Evolutionary conservation across 2,888 invertebrate species (phyloP).

Genomic region (Phaedon cochleariae): DNA sequence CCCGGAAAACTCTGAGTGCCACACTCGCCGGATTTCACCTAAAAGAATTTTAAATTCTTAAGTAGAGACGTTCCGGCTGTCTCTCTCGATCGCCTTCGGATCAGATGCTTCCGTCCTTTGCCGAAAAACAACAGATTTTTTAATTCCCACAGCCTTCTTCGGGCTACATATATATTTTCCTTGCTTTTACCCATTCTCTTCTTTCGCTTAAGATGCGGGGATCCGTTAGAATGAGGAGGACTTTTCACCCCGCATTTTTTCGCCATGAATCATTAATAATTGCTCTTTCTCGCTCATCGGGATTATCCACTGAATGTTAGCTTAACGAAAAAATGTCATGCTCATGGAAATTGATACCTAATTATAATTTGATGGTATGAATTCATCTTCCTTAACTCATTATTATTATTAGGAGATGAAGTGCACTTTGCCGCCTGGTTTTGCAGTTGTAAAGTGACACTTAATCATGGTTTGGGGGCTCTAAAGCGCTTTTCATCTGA

Average conservation of each 20-base stretch:
- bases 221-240: not conserved
- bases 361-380: no score
- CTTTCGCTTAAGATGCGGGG: constrained; percentile 20
- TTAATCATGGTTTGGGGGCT: no score
- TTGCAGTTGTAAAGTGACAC: no score
- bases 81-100: constrained; percentile 30
- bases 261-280: not conserved
- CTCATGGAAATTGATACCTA: no score
- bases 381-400: no score
- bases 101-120: constrained; percentile 45
- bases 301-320: no score
- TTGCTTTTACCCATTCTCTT: constrained; percentile 55
- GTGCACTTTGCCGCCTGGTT: no score
- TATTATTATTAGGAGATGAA: no score
- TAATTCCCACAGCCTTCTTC: constrained; percentile 63
- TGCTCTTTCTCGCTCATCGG: not conserved
- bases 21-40: constrained; percentile 62
- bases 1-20: constrained; percentile 58
- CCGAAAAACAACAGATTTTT: constrained; percentile 63
- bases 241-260: not conserved
- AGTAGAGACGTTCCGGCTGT: constrained; percentile 51
- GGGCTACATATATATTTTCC: constrained; percentile 62
- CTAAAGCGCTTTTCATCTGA: no score
- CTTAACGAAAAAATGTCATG: no score
- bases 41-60: constrained; percentile 64